Conservation (phyloP, 2,797 vertebrate species). For the Otus scops region DNA sequence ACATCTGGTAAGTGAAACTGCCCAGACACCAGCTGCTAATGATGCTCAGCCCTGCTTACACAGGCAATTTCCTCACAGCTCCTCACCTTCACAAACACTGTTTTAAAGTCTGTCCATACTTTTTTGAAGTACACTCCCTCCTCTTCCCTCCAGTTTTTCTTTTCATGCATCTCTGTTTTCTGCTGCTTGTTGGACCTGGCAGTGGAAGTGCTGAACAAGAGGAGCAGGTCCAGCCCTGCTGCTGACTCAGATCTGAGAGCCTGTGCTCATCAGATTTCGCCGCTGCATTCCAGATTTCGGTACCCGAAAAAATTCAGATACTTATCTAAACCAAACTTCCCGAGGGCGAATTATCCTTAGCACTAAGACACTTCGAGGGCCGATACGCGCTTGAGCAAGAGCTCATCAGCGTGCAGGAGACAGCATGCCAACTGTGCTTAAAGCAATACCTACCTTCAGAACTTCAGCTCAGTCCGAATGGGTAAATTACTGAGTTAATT, state of each 20-base stretch:
- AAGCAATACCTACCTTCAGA: neutral
- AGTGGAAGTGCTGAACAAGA: slow-evolving; percentile 33
- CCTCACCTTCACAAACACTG: neutral
- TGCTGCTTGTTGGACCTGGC: neutral
- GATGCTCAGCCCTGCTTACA: neutral
- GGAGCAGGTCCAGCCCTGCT: neutral
- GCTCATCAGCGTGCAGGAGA: neutral
- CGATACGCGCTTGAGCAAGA: neutral
- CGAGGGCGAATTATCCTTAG: slow-evolving; percentile 1
- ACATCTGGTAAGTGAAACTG: neutral
- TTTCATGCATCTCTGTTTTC: neutral
- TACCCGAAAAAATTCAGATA: neutral
- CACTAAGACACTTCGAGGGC: neutral
- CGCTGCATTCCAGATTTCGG: neutral
- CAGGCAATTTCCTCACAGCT: neutral
- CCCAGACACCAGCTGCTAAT: neutral
- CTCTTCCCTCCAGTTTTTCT: neutral
- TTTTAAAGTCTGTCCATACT: neutral
- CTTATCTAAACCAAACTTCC: slow-evolving; percentile 50
- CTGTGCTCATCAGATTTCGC: slow-evolving; percentile 19
- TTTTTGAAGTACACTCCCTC: neutral
- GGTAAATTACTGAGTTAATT: neutral
- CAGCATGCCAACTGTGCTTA: neutral
- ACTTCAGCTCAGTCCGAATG: neutral
- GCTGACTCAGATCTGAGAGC: slow-evolving; percentile 35